Conservation (phyloP, 2,888 invertebrate species). For the Campoletis raptor region DNA sequence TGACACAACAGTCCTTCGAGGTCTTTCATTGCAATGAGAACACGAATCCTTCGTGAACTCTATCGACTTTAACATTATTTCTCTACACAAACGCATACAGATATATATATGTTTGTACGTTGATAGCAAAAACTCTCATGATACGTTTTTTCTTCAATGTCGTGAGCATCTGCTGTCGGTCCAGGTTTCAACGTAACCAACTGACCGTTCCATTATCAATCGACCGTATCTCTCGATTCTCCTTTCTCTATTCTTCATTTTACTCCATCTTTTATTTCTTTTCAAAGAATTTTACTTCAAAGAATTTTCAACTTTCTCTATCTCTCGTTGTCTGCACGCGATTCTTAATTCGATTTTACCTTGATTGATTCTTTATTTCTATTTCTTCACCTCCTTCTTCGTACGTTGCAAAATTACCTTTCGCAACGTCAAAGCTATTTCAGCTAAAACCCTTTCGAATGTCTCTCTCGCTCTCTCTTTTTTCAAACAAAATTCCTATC, state of each 20-base stretch:
- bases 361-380: slow-evolving; percentile 44
- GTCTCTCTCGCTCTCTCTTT: not conserved
- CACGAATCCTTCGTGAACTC: slow-evolving; percentile 45
- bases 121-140: slow-evolving; percentile 58
- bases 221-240: slow-evolving; percentile 40
- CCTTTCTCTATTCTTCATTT: not conserved
- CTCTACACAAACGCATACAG: not conserved
- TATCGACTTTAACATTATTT: slow-evolving; percentile 74
- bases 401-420: not conserved
- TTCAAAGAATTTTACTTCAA: slow-evolving; percentile 18
- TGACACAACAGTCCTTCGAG: slow-evolving; percentile 34
- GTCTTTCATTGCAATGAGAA: slow-evolving; percentile 43
- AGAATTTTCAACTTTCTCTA: slow-evolving; percentile 25
- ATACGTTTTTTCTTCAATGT: slow-evolving; percentile 60
- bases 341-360: slow-evolving; percentile 56
- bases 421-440: slow-evolving; percentile 17
- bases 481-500: slow-evolving; percentile 1
- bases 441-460: not conserved
- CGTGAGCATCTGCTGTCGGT: slow-evolving; percentile 70
- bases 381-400: not conserved
- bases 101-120: slow-evolving; percentile 29
- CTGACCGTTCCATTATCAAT: slow-evolving; percentile 51
- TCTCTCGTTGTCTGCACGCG: slow-evolving; percentile 16
- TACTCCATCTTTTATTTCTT: slow-evolving; percentile 9
- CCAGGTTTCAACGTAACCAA: slow-evolving; percentile 49